These are phyloP conservation scores for Trematomus loennbergii DNA, from an alignment of 2,113 vertebrate species.

Conservation along the genomic window DNA sequence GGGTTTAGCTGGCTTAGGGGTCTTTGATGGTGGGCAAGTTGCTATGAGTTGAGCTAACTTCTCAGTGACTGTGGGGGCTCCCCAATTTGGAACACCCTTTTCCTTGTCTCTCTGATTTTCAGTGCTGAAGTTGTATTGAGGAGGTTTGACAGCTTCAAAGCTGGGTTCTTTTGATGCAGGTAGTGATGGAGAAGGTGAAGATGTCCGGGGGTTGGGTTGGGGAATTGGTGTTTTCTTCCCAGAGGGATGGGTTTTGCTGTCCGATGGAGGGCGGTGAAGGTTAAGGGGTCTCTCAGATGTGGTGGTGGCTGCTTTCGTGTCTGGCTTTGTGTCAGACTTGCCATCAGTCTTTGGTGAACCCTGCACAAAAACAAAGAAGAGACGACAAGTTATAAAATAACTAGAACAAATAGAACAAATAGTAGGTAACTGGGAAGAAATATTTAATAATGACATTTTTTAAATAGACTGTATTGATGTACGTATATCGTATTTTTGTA, in stretches of 20 bases:
- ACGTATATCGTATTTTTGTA: not conserved
- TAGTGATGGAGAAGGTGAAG: conserved; percentile 69
- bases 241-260: conserved; percentile 79
- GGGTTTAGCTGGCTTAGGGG: conserved; percentile 90
- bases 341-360: conserved; percentile 82
- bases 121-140: conserved; percentile 75
- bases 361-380: conserved; percentile 60
- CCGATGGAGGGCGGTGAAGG: conserved; percentile 78
- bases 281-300: conserved; percentile 82
- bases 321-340: conserved; percentile 83
- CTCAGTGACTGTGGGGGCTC: conserved; percentile 91
- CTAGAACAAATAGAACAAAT: not conserved
- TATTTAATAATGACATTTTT: too few species aligned
- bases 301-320: conserved; percentile 71
- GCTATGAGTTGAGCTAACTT: conserved; percentile 97
- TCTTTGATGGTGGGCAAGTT: conserved; percentile 95
- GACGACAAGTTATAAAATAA: conserved; percentile 15
- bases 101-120: conserved; percentile 89
- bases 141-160: conserved; percentile 84
- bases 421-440: too few species aligned
- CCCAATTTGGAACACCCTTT: conserved; percentile 85
- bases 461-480: not conserved
- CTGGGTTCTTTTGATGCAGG: conserved; percentile 74
- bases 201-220: conserved; percentile 69
- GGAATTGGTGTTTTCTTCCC: conserved; percentile 80